Evolutionary conservation across 1,140 invertebrate genomes (phyloP), one percentile per base, ranked within the genome.

Genomic region (Frieseomelitta varia): DNA sequence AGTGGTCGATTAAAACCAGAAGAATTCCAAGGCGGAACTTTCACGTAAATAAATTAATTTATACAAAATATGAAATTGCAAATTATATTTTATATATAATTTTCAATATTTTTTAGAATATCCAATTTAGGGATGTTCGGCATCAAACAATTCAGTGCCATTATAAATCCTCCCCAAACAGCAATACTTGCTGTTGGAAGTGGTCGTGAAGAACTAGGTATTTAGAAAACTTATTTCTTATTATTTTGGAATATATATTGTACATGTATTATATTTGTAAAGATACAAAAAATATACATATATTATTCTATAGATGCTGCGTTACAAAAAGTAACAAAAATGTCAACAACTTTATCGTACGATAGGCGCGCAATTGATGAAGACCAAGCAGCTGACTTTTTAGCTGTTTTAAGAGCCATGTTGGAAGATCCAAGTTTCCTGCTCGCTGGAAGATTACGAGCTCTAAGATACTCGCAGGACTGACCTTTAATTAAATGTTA

Each of bases 121-220:
- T 99, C 99, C 0, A 99, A 99, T 95, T 95, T 99, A 84, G 99
- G 99, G 91, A 99, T 99, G 99, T 99, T 98, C 94, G 98, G 98
- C 93, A 93, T 98, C 39, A 96, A 96, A 82, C 96, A 97, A 92
- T 99, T 99, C 94, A 97, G 96, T 92, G 98, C 98, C 11, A 98
- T 99, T 51, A 95, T 95, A 86, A 95, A 95, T 92, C 94, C 94
- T 68, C 94, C 94, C 24, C 94, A 95, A 87, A 94, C 92, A 47
- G 94, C 93, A 1, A 94, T 99, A 93, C 94, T 99, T 51, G 98
- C 98, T 19, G 96, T 98, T 88, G 98, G 98, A 58, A 86, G 92
- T 6, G 94, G 94, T 61, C 91, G 91, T 27, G 81, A 92, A 73
- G 84, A 93, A 85, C 79, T 94, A 74, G 92, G 94, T 69, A 76